Percentiles rank a stretch among this genome's conserved stretches.
Conservation (phyloP, 1,140 invertebrate species). For the Drosophila ficusphila region DNA sequence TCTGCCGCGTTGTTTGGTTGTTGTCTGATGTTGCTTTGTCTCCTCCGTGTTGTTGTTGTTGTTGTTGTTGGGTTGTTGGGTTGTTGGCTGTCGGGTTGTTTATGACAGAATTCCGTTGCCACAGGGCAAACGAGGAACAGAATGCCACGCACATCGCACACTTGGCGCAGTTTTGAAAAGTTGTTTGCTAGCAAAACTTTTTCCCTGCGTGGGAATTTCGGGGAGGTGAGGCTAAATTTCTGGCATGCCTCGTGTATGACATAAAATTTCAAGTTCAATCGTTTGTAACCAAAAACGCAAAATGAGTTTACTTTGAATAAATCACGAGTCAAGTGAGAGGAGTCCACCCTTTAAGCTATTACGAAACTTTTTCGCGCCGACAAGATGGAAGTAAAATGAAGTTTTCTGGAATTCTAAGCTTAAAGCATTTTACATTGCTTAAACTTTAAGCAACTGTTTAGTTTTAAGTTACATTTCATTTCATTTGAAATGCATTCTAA, state of each 20-base stretch:
- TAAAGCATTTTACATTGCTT: not conserved
- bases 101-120: slow-evolving; percentile 50
- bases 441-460: not conserved
- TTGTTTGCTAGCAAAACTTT: slow-evolving; percentile 57
- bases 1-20: slow-evolving; percentile 12
- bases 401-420: not conserved
- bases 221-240: slow-evolving; percentile 8
- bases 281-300: slow-evolving; percentile 56
- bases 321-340: slow-evolving; percentile 55
- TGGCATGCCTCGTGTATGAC: slow-evolving; percentile 43
- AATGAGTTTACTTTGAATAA: slow-evolving; percentile 78
- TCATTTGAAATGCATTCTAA: not conserved
- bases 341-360: slow-evolving; percentile 35
- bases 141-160: slow-evolving; percentile 42
- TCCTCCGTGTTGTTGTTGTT: slow-evolving; percentile 14
- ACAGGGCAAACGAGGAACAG: slow-evolving; percentile 28
- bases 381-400: not conserved
- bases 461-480: no score
- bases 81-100: slow-evolving; percentile 48
- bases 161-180: slow-evolving; percentile 61
- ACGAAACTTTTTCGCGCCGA: slow-evolving; percentile 27
- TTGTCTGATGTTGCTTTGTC: slow-evolving; percentile 12
- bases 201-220: slow-evolving; percentile 5
- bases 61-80: slow-evolving; percentile 9
- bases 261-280: slow-evolving; percentile 68